These are phyloP conservation scores for Buceros bicornis DNA, from an alignment of 2,797 vertebrate species.

Conservation along the genomic window DNA sequence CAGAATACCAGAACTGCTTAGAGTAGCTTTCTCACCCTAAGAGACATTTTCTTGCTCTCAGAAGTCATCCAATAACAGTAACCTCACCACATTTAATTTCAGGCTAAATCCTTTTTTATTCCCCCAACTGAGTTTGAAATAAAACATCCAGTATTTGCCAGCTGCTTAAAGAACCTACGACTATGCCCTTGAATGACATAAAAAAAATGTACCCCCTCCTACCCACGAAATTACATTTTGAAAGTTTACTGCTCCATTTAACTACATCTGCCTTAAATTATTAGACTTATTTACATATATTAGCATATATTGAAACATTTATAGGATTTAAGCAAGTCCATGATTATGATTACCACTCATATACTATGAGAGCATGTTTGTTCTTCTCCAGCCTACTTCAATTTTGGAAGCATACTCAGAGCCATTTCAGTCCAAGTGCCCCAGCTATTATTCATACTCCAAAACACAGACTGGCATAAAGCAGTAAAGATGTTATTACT, in stretches of 20 bases:
- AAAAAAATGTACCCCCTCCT: background rate
- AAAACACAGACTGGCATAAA: background rate
- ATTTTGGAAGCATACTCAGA: background rate
- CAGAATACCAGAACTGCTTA: background rate
- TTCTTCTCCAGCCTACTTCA: background rate
- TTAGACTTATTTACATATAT: background rate
- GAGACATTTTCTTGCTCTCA: background rate
- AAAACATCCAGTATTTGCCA: background rate
- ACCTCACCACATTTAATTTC: background rate
- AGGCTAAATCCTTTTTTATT: background rate
- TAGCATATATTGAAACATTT: background rate
- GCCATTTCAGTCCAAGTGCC: background rate
- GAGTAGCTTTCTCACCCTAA: background rate
- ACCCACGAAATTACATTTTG: background rate
- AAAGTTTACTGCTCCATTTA: background rate
- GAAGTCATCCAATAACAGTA: background rate
- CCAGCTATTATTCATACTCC: background rate
- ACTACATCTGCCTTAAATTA: background rate
- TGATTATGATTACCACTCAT: background rate
- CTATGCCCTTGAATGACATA: background rate
- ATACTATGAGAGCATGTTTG: background rate
- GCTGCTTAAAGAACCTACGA: background rate
- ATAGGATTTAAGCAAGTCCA: background rate
- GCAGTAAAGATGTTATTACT: background rate
- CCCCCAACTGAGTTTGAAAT: background rate